These are phyloP conservation scores for Cristatella mucedo DNA, from an alignment of 2,888 invertebrate species.

Conservation along the genomic window DNA sequence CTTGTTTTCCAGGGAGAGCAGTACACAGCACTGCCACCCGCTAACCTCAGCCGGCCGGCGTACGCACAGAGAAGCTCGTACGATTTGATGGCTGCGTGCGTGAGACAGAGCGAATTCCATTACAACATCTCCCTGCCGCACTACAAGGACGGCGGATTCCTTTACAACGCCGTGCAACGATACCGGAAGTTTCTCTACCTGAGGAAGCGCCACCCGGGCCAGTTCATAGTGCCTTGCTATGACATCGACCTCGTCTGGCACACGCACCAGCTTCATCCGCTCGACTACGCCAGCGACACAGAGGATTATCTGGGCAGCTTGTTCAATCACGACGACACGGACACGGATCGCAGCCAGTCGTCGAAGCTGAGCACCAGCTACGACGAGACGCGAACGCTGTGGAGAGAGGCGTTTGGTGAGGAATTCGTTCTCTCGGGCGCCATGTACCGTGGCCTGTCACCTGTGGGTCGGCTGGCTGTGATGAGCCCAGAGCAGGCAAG, in stretches of 20 bases:
- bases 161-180: conserved; percentile 34
- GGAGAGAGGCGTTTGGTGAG: conserved; percentile 36
- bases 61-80: conserved; percentile 22
- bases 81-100: conserved; percentile 36
- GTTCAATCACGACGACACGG: conserved; percentile 41
- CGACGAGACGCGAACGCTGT: conserved; percentile 37
- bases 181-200: conserved; percentile 38
- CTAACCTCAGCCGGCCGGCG: no score
- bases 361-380: conserved; percentile 39
- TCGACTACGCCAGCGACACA: conserved; percentile 28
- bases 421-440: conserved; percentile 37
- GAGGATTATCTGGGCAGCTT: conserved; percentile 24
- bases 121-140: conserved; percentile 42
- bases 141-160: conserved; percentile 37
- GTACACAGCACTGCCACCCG: no score
- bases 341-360: conserved; percentile 38
- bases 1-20: no score
- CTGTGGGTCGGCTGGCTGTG: conserved; percentile 33
- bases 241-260: conserved; percentile 43
- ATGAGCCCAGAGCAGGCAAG: conserved; percentile 25
- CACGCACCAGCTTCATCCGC: conserved; percentile 40
- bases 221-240: conserved; percentile 42
- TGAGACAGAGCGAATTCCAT: conserved; percentile 39
- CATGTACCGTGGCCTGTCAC: conserved; percentile 41
- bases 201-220: conserved; percentile 37